These are phyloP conservation scores for Hartigia nigra DNA, from an alignment of 2,888 invertebrate genomes.

Conservation along the genomic window DNA sequence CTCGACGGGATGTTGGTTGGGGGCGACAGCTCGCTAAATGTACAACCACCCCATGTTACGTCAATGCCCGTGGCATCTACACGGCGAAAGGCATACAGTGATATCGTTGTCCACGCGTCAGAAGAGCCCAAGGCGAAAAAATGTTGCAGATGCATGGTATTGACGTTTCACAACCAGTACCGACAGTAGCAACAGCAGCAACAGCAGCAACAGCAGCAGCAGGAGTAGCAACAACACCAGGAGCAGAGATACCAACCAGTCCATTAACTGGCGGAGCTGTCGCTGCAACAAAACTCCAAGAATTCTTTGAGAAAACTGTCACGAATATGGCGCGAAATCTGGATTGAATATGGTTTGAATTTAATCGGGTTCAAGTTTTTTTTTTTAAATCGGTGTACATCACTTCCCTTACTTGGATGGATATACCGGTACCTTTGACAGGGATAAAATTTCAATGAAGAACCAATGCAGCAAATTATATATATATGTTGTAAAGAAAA, in stretches of 20 bases:
- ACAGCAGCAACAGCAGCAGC: not conserved
- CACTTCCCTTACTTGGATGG: not conserved
- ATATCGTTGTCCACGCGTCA: slow-evolving; percentile 43
- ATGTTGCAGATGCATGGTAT: slow-evolving; percentile 35
- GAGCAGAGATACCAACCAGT: too few relatives aligned
- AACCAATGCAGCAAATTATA: too few relatives aligned
- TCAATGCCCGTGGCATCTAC: slow-evolving; percentile 34
- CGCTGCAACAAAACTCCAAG: not conserved
- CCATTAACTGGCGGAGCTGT: slow-evolving; percentile 19
- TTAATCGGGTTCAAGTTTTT: not conserved
- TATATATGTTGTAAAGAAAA: too few relatives aligned
- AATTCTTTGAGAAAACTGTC: not conserved
- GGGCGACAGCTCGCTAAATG: slow-evolving; percentile 57
- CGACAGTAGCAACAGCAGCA: not conserved
- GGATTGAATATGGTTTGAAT: not conserved
- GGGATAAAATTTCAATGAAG: not conserved
- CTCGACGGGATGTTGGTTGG: slow-evolving; percentile 49
- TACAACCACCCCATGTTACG: slow-evolving; percentile 44
- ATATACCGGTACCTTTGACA: not conserved
- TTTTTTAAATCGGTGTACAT: not conserved
- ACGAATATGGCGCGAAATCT: not conserved
- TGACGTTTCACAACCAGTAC: slow-evolving; percentile 32
- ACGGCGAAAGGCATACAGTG: slow-evolving; percentile 27
- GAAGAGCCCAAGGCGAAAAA: slow-evolving; percentile 19
- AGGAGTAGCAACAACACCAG: not conserved